Conservation (phyloP, 2,113 vertebrate genomes). For the Lepus americanus region DNA sequence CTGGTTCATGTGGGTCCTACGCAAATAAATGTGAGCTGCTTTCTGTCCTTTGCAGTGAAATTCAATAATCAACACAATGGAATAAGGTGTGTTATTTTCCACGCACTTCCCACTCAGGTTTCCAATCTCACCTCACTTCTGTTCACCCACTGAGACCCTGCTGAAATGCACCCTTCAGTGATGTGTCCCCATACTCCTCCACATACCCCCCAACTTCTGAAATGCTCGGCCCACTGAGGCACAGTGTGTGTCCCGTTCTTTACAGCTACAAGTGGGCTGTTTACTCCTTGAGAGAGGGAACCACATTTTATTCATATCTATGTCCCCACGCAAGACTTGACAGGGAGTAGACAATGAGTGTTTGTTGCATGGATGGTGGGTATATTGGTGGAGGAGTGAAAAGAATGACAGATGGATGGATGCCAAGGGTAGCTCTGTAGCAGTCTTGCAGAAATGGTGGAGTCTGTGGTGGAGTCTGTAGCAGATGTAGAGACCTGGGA, state of each 20-base stretch:
- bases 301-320: background rate
- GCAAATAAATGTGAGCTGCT: background rate
- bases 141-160: background rate
- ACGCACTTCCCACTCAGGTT: background rate
- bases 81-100: background rate
- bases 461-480: no score
- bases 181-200: background rate
- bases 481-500: slow-evolving; percentile 6
- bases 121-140: background rate
- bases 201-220: background rate
- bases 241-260: no score
- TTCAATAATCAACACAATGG: background rate
- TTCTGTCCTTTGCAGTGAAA: background rate
- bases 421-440: background rate
- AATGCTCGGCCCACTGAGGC: background rate
- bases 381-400: background rate
- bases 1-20: background rate
- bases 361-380: background rate
- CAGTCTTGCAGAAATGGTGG: background rate
- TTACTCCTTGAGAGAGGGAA: background rate
- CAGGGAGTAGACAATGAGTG: background rate
- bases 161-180: background rate
- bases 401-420: background rate
- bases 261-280: background rate
- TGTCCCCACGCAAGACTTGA: background rate